These are phyloP conservation scores for Drosophila parabipectinata DNA, from an alignment of 1,140 invertebrate genomes.

Conservation along the genomic window DNA sequence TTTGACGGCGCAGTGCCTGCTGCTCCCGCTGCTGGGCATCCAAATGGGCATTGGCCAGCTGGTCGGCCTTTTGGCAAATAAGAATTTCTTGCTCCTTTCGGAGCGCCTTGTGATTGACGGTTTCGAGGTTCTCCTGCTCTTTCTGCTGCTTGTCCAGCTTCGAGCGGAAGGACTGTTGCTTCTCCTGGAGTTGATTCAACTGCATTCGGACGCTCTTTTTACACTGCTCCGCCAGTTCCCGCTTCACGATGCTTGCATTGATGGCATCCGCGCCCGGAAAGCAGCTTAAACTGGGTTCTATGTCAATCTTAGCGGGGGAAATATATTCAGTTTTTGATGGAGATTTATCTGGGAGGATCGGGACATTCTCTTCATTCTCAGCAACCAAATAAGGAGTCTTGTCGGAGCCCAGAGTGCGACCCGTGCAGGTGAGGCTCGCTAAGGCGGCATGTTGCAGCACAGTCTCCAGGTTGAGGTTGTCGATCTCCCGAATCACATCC, in stretches of 20 bases:
- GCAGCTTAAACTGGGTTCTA: conserved; percentile 8
- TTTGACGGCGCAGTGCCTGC: conserved; percentile 33
- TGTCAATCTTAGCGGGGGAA: not conserved
- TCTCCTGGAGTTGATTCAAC: conserved; percentile 53
- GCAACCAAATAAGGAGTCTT: conserved; percentile 23
- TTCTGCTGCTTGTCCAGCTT: conserved; percentile 3
- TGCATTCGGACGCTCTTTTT: conserved; percentile 58
- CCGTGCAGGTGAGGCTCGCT: conserved; percentile 42
- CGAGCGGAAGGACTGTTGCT: conserved; percentile 23
- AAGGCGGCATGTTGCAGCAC: conserved; percentile 56
- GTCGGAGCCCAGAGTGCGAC: conserved; percentile 54
- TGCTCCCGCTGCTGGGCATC: conserved; percentile 55
- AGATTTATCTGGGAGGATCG: not conserved
- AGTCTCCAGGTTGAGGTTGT: conserved; percentile 27
- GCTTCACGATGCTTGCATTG: conserved; percentile 52
- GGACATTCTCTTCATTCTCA: not conserved
- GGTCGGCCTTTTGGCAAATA: conserved; percentile 54
- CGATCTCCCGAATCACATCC: conserved; percentile 33
- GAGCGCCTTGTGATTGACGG: not conserved
- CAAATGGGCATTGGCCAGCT: conserved; percentile 49
- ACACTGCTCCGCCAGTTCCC: conserved; percentile 54
- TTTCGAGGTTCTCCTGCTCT: not conserved
- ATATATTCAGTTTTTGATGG: not conserved
- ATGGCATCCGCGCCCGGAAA: conserved; percentile 50
- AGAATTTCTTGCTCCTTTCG: conserved; percentile 37